Base-by-base conservation (phyloP, 1,140 invertebrate species). In the Neotoxoptera formosana region DNA sequence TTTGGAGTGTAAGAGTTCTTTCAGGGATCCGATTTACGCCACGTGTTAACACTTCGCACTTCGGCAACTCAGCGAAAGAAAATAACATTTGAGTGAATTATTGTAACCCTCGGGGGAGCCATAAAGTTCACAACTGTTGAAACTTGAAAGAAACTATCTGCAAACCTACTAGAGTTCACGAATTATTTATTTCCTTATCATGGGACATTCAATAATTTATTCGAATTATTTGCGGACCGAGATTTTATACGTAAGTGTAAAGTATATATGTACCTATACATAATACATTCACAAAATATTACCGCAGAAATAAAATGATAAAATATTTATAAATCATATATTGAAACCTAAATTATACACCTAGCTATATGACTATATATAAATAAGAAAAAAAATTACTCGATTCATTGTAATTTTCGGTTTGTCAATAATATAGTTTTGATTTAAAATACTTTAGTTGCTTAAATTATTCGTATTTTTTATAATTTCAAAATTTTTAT, bases 161-260 rank as follows among this genome's bases (percentile, higher is more conserved):
- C 2, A 84, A 92, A 53, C 14, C 67, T 83, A 83, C 67, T 91
- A 14, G 30, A 48, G 34, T 36, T 83, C 25, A 48, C 91, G 47
- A 92, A 84, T 92, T 92, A 84, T 92, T 92, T 92, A 92, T 84
- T 84, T 81, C 30, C 45, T 48, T 51, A 48, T 81, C 90, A 47
- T 34, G 67, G 36, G 7, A 53, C 47, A 7, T 92, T 92, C 76
- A 41, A 92, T 84, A 92, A 84, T 94, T 94, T 93, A 67, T 81
- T n/a, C 41, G 45, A 67, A 90, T 41, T 67, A 81, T 81, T 81
- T 34, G 17, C 2, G 90, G 17, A 47, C 36, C 2, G 36, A 90
- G 36, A 90, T 90, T 90, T 67, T 90, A n/a, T 67, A 67, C 41
- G 7, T 25, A 67, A 14, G 30, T 67, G 30, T 67, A 67, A 14